Percentiles rank a stretch among this genome's conserved stretches.
Evolutionary conservation across 2,113 vertebrate species (phyloP).

Genomic region (Limnothrissa miodon): DNA sequence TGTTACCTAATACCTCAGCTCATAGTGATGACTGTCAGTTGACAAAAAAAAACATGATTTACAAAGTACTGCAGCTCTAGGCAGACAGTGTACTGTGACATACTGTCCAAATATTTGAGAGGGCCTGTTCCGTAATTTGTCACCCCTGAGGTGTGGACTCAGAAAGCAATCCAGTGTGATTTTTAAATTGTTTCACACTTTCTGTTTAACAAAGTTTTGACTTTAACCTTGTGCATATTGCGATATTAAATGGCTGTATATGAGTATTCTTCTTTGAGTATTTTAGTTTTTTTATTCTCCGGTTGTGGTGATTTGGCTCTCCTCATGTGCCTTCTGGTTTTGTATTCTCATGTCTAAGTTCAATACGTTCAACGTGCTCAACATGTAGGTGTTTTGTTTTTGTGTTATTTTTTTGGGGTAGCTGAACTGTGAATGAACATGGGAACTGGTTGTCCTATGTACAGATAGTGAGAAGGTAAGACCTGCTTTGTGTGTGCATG

Average conservation of each 20-base stretch:
- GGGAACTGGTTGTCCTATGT: neutral
- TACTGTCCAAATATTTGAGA: slow-evolving; percentile 11
- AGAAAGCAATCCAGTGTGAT: neutral
- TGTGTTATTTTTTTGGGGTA: too few relatives aligned
- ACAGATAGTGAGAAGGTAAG: too few relatives aligned
- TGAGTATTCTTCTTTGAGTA: neutral
- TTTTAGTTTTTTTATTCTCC: neutral
- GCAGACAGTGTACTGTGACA: neutral
- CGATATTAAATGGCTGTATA: neutral
- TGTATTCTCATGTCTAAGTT: too few relatives aligned
- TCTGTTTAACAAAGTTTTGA: neutral
- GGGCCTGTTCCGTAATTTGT: neutral
- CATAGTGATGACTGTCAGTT: neutral
- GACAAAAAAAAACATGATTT: neutral
- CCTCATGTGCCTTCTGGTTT: too few relatives aligned
- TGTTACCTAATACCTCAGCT: neutral
- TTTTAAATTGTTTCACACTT: neutral
- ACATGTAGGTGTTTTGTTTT: too few relatives aligned
- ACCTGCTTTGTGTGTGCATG: neutral
- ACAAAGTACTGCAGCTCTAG: neutral
- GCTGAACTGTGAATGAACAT: too few relatives aligned
- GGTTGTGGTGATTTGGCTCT: neutral
- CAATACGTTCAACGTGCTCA: too few relatives aligned
- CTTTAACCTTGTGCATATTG: neutral
- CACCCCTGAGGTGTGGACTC: neutral